Base-by-base conservation (phyloP, 1,140 invertebrate species). In the Tetramorium simillimum region DNA sequence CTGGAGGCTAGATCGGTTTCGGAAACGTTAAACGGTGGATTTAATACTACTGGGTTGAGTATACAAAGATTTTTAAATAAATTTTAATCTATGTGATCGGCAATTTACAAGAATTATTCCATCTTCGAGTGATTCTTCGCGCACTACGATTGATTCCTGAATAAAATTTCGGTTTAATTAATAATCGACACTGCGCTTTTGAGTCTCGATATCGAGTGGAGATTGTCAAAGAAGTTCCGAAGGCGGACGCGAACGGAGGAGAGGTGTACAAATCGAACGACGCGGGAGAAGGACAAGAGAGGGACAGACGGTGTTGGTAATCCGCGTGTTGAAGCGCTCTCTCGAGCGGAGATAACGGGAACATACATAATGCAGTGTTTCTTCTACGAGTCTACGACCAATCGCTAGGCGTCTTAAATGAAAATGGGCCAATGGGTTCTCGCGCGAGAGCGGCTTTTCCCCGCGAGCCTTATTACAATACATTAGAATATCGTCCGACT, bases 281-380 rank as follows among this genome's bases (percentile, higher is more conserved):
- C 43, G 46, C 24, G 21, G 37, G 65, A 65, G 10, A 53, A 65
- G 63, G 62, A 63, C 53, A 33, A 77, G 49, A 58, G 70, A 75
- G 81, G 69, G 72, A 76, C 75, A 72, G 76, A 89, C 90, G 89
- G 90, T 86, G 88, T 72, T 73, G 85, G 88, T 92, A 93, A 93
- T 93, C 92, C 91, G 92, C 87, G 91, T 92, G 91, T 93, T 87
- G 87, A 73, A 90, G 86, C 87, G 84, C 90, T 89, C 90, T 88
- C 91, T 89, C 88, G 76, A 88, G 62, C 76, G 73, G 67, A 89
- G 90, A 91, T 92, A 92, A 92, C 92, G 87, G 91, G 82, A 87
- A 92, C 91, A 93, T 93, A 92, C 92, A 93, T 93, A 92, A 93
- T 93, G 92, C 91, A 93, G 89, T 92, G 92, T 93, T 92, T 91